A percentile compares a stretch with the other conserved stretches of the same genome.
Evolutionary conservation across 2,888 invertebrate genomes (phyloP).

Genomic region (Tethea ocularis): DNA sequence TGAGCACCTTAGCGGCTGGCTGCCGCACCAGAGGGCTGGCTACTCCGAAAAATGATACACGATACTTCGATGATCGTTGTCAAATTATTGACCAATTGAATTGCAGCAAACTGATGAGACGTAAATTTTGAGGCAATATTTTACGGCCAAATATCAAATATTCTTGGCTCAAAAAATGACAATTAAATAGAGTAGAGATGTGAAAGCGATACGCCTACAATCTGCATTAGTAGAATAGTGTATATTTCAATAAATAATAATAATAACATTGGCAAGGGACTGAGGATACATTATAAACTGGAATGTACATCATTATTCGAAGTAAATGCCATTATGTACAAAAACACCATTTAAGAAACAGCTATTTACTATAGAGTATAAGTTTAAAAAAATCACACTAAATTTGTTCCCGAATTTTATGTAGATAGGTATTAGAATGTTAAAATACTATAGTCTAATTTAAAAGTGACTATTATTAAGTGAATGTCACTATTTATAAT

Average conservation of each 20-base stretch:
- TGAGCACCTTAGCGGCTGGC: too few relatives aligned
- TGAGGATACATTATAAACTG: conserved; percentile 60
- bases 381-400: conserved; percentile 54
- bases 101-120: too few relatives aligned
- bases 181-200: too few relatives aligned
- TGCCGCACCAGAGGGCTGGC: too few relatives aligned
- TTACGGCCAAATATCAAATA: too few relatives aligned
- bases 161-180: too few relatives aligned
- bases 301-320: conserved; percentile 65
- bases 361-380: conserved; percentile 27
- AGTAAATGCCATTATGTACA: conserved; percentile 67
- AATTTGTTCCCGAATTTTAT: conserved; percentile 63
- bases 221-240: too few relatives aligned
- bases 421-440: conserved; percentile 22
- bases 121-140: too few relatives aligned
- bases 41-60: too few relatives aligned
- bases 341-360: conserved; percentile 48
- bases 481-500: not conserved
- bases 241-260: conserved; percentile 2
- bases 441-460: not conserved
- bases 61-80: too few relatives aligned
- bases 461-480: not conserved
- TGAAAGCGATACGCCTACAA: too few relatives aligned
- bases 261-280: conserved; percentile 44
- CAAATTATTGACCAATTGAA: too few relatives aligned